These are phyloP conservation scores for Myripristis jacobus DNA, from an alignment of 2,797 vertebrate species.

Conservation along the genomic window DNA sequence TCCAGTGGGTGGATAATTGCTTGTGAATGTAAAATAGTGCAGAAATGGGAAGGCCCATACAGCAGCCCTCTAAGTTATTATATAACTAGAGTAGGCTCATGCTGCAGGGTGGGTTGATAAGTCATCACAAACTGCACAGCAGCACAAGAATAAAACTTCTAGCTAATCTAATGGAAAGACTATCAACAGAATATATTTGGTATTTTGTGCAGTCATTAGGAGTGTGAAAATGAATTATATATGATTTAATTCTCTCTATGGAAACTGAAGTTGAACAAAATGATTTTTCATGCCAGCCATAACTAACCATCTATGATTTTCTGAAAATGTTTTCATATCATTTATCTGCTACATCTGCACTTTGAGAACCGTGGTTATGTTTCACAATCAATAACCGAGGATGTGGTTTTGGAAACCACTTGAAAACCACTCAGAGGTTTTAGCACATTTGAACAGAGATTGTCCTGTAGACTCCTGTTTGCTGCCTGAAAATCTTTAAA, in stretches of 20 bases:
- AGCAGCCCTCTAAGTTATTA: constrained; percentile 1
- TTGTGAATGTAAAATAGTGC: neutral
- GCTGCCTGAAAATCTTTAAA: no score
- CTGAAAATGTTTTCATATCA: neutral
- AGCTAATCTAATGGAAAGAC: constrained; percentile 1
- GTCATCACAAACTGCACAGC: constrained; percentile 5
- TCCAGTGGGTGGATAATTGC: constrained; percentile 4
- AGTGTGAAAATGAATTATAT: constrained; percentile 2
- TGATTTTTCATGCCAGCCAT: no score
- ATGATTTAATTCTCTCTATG: neutral
- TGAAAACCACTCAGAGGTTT: no score
- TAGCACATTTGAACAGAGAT: no score
- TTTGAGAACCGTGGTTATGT: neutral
- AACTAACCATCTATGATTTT: neutral
- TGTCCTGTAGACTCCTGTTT: no score
- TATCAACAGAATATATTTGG: constrained; percentile 12
- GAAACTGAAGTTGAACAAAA: no score
- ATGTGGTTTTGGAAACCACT: no score
- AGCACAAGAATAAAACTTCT: constrained; percentile 18
- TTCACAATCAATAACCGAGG: no score
- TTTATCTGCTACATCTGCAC: neutral
- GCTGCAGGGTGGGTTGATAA: constrained; percentile 29
- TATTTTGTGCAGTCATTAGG: constrained; percentile 28
- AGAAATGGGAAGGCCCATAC: neutral
- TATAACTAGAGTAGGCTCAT: neutral